These are phyloP conservation scores for Galago senegalensis DNA, from an alignment of 2,797 vertebrate species.

Conservation along the genomic window DNA sequence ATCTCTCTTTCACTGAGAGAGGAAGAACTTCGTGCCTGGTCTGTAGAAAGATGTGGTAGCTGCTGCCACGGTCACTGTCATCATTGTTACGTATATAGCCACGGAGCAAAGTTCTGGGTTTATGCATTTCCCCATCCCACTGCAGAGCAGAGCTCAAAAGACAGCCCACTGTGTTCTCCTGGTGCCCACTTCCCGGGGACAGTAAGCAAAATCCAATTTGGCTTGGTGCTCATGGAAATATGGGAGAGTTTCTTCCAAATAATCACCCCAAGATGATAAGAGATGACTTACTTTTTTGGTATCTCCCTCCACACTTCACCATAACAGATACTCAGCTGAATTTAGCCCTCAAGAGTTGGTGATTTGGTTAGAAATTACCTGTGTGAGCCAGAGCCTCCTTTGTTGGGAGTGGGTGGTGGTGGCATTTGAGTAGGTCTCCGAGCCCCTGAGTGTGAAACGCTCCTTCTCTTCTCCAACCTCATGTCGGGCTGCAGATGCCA, in stretches of 20 bases:
- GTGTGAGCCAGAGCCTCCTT: background rate
- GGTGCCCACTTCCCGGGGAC: rapidly evolving
- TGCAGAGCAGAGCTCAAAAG: background rate
- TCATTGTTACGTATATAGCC: rapidly evolving
- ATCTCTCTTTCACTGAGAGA: rapidly evolving
- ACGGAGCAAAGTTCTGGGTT: background rate
- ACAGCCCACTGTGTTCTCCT: rapidly evolving
- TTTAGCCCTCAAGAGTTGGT: background rate
- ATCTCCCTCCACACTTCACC: background rate
- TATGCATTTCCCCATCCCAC: too few relatives aligned
- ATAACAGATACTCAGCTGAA: background rate
- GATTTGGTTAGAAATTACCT: background rate
- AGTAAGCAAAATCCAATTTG: background rate
- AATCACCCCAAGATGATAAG: background rate
- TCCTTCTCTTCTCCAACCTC: background rate
- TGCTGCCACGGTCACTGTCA: rapidly evolving
- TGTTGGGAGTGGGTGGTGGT: background rate
- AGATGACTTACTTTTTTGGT: background rate
- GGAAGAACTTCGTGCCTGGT: background rate
- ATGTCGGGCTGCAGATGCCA: conserved; percentile 6
- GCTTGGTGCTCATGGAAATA: background rate
- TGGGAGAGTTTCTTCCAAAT: background rate
- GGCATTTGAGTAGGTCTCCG: background rate
- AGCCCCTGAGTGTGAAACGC: rapidly evolving
- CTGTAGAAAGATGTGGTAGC: rapidly evolving